Base-by-base conservation (phyloP, 2,113 vertebrate genomes). In the Prolemur simus region DNA sequence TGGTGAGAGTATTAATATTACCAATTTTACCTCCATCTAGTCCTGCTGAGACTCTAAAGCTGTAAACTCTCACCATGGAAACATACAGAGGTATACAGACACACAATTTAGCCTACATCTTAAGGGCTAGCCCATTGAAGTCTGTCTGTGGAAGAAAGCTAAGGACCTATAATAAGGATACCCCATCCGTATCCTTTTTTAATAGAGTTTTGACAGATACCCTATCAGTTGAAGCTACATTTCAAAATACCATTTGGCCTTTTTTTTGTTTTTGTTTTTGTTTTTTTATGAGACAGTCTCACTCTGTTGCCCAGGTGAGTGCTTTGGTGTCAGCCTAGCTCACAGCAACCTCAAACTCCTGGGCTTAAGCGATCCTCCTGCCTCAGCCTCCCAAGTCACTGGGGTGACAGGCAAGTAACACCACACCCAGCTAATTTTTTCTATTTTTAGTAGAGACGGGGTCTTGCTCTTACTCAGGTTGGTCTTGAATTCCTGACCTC, bases 161-260 rank as follows among this genome's bases (percentile, higher is more conserved):
- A 83, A 86, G 45, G 34, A 87, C 13, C 37, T 29, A 8, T 74
- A 63, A 64, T 92, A 64, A 80, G 74, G 45, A 83, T 15, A 3
- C 23, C n/a, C 49, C 23, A 10, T 6, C 0, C 29, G 18, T 0
- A 25, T 27, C 32, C 21, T 34, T 73, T 81, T 63, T 60, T 4
- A 49, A 54, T 73, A 54, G 23, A 14, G 17, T 89, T 66, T 92
- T 92, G 73, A 82, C 17, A 63, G 32, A 56, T 86, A 86, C 11
- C 58, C 21, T 86, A n/a, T 45, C 91, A 85, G 11, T 93, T 91
- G 60, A 96, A 94, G 66, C 87, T 69, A 52, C 1, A 56, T 91
- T 93, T 93, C n/a, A 78, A 73, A 81, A 66, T 86, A 89, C 21
- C 23, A 27, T 92, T 89, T 96, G 74, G 37, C 29, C 69, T 81